Conservation (phyloP, 2,113 vertebrate species). For the Tetraodon nigroviridis region DNA sequence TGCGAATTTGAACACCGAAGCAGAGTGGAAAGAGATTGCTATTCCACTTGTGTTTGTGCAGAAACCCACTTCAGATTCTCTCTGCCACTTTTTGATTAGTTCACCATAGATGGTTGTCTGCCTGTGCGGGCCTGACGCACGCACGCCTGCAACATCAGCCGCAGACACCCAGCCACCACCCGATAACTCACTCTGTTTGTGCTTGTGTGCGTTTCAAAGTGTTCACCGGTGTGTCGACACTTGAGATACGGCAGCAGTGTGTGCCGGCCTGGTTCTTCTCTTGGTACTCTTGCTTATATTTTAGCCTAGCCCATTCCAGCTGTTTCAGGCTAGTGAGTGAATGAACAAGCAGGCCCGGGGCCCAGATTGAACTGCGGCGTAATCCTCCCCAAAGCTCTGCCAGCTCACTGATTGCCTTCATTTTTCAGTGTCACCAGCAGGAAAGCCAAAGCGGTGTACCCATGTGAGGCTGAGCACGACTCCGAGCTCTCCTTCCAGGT, state of each 20-base stretch:
- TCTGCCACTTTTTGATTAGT: conserved; percentile 59
- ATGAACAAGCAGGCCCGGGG: conserved; percentile 50
- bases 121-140: conserved; percentile 3
- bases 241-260: conserved; percentile 31
- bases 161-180: too few species aligned
- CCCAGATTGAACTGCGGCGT: conserved; percentile 69
- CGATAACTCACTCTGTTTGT: conserved; percentile 17
- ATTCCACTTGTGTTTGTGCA: conserved; percentile 42
- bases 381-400: conserved; percentile 65
- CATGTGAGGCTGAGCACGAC: conserved; percentile 93
- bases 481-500: conserved; percentile 95
- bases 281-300: conserved; percentile 47
- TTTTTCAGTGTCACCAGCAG: conserved; percentile 78
- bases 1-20: conserved; percentile 48
- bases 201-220: conserved; percentile 41
- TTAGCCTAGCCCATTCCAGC: conserved; percentile 51
- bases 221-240: conserved; percentile 38
- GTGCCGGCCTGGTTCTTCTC: conserved; percentile 33
- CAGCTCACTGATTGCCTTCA: conserved; percentile 76
- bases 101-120: conserved; percentile 50
- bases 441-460: conserved; percentile 93
- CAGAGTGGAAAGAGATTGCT: conserved; percentile 27
- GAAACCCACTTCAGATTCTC: conserved; percentile 40
- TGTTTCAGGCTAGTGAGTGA: conserved; percentile 59
- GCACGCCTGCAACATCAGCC: too few species aligned